phyloP scores from a whole-genome alignment of 2,113 vertebrate genomes.

The Hipposideros armiger region DNA sequence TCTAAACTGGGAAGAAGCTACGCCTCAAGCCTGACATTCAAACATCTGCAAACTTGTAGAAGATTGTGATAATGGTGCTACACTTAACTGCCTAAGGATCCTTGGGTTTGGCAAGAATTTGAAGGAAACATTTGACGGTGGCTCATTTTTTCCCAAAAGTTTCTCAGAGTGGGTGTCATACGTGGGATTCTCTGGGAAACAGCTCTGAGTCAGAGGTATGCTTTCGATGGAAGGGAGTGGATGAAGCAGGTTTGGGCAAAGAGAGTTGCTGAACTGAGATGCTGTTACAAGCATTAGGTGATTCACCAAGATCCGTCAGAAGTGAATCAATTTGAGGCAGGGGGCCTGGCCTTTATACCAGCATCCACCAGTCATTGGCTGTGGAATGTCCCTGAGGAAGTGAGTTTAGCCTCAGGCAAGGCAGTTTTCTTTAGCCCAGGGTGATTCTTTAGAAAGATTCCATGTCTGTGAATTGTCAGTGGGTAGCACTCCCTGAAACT shows the following conservation, averaged over 20 bases:
- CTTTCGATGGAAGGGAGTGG: not conserved
- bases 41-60: not conserved
- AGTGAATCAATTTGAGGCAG: not conserved
- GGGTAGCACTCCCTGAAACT: not conserved
- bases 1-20: not conserved
- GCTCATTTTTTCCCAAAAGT: not conserved
- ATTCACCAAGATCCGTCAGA: not conserved
- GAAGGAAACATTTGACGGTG: slow-evolving; percentile 12
- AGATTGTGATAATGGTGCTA: slow-evolving; percentile 15
- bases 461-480: not conserved
- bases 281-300: not conserved
- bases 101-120: not conserved
- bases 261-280: not conserved
- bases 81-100: not conserved
- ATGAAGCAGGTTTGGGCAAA: not conserved
- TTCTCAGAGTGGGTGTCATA: not conserved
- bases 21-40: not conserved
- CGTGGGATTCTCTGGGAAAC: not conserved
- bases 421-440: not conserved
- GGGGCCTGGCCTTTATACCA: not conserved
- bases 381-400: not conserved
- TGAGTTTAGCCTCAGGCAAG: not conserved
- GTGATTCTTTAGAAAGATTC: not conserved
- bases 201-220: not conserved
- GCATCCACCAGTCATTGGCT: not conserved